Base-by-base conservation (phyloP, 2,113 vertebrate species). In the Callopanchax toddi region DNA sequence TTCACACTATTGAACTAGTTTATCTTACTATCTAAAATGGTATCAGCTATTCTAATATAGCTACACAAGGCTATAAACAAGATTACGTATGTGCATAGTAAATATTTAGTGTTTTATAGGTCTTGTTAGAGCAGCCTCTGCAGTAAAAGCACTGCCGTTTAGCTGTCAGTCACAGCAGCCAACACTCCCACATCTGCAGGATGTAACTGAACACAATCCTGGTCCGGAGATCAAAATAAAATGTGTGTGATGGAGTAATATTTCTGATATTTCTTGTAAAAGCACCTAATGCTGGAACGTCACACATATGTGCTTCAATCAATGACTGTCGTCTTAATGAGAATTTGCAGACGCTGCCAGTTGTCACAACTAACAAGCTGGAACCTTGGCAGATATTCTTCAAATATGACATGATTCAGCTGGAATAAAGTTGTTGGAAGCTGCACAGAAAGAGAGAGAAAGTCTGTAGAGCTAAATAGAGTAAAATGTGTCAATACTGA, bases 91-190 rank as follows among this genome's bases (percentile, higher is more conserved):
- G 49, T 12, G 4, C 21, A 50, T 20, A 1, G 6, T 20, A 58
- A 62, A 60, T 22, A 51, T 65, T 77, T 21, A 26, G 11, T 48
- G 52, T 67, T 53, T 53, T 11, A 40, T 43, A 15, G 11, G 3
- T 44, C n/a, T 51, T 12, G 17, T 37, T n/a, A 56, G n/a, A 61
- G 42, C 18, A 10, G 17, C 46, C 32, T 51, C 66, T 65, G 66
- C 59, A 44, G 63, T 55, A 26, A 65, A n/a, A 58, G 53, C 21
- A 16, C 18, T 15, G 0, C 9, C 22, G 17, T 58, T 25, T 20
- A 65, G 48, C 36, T 25, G 63, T 77, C 72, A 43, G 58, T 71
- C 50, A 54, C 25, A 67, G 69, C 49, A 3, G 60, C 52, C 54
- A 48, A 60, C 18, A 34, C 51, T 72, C 68, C 50, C 20, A 72